A percentile compares a stretch with the other conserved stretches of the same genome.
phyloP scores from a whole-genome alignment of 2,888 invertebrate genomes.

The Dorcus hopei region DNA sequence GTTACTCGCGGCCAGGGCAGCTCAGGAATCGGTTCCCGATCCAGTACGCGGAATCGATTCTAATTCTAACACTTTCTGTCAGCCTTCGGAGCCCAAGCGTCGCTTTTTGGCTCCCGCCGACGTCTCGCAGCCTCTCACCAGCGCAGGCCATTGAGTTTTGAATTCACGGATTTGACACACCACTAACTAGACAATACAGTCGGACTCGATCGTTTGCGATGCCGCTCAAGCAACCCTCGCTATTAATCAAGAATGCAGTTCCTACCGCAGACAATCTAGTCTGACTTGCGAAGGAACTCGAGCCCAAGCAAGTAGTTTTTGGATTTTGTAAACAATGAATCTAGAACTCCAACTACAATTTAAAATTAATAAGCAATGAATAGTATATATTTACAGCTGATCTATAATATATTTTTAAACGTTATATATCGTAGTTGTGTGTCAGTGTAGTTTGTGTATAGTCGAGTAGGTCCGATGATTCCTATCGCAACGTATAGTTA shows the following conservation, averaged over 20 bases:
- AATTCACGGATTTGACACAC: conserved; percentile 1
- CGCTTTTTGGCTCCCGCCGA: conserved; percentile 60
- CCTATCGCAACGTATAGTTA: conserved; percentile 54
- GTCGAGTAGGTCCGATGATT: conserved; percentile 48
- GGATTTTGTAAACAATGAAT: conserved; percentile 21
- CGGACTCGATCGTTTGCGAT: conserved; percentile 1
- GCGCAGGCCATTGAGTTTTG: conserved; percentile 51
- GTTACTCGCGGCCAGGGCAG: conserved; percentile 71
- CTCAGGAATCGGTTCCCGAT: conserved; percentile 57
- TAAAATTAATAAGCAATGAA: conserved; percentile 33
- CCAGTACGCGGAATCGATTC: conserved; percentile 49
- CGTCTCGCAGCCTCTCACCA: conserved; percentile 54
- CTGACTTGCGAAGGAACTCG: conserved; percentile 28
- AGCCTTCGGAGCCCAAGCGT: conserved; percentile 52
- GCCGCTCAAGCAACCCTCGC: conserved; percentile 1
- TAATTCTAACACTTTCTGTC: conserved; percentile 58
- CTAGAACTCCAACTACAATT: conserved; percentile 26
- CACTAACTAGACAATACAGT: conserved; percentile 2
- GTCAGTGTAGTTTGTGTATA: conserved; percentile 46
- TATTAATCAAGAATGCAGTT: conserved; percentile 21
- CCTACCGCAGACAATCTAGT: conserved; percentile 28
- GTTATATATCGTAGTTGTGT: conserved; percentile 40
- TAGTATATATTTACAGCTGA: conserved; percentile 47
- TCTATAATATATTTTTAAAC: conserved; percentile 46
- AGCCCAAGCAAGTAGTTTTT: conserved; percentile 23